Evolutionary conservation across 2,113 vertebrate genomes (phyloP).

Genomic region (Maccullochella peelii): DNA sequence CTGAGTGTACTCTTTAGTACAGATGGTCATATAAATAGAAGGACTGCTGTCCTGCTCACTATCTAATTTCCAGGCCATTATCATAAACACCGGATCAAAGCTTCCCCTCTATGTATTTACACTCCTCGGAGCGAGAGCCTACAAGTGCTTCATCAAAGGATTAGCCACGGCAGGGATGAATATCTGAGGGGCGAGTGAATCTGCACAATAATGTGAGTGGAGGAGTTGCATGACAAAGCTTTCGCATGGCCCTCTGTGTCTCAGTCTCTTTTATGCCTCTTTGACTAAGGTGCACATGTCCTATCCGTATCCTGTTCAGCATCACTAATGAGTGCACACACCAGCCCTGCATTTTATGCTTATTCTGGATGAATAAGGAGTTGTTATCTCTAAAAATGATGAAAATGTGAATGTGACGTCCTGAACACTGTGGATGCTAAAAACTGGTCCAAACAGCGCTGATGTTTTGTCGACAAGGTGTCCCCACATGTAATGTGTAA

Average conservation of each 20-base stretch:
- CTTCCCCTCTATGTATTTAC: constrained; percentile 50
- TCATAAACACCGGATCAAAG: constrained; percentile 77
- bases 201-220: constrained; percentile 81
- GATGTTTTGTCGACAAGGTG: not conserved
- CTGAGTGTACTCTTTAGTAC: not conserved
- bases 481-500: not conserved
- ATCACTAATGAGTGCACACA: constrained; percentile 44
- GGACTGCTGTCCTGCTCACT: not conserved
- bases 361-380: not conserved
- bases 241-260: constrained; percentile 5
- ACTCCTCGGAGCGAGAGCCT: constrained; percentile 33
- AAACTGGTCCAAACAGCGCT: not conserved
- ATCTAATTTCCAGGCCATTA: constrained; percentile 55
- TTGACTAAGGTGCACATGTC: constrained; percentile 39
- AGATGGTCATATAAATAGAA: constrained; percentile 6
- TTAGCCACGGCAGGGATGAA: constrained; percentile 39
- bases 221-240: constrained; percentile 65
- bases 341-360: not conserved
- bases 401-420: not conserved
- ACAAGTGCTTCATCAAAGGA: constrained; percentile 81
- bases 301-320: constrained; percentile 18
- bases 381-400: not conserved
- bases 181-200: constrained; percentile 67
- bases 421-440: not conserved
- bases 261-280: constrained; percentile 46